Conservation (phyloP, 2,888 invertebrate genomes). For the Ischnus inquisitorius region DNA sequence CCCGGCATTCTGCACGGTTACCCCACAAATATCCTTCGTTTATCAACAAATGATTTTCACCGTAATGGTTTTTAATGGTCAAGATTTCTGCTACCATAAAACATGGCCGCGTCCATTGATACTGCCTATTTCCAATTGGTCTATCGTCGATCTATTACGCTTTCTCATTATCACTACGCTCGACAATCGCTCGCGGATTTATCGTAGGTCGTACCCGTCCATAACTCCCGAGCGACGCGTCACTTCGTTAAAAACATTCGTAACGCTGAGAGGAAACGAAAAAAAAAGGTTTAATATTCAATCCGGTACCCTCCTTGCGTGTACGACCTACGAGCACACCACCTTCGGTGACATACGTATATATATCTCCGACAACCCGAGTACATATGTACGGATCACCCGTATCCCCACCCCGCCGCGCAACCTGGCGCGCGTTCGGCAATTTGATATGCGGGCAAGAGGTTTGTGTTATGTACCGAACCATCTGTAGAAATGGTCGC, state of each 20-base stretch:
- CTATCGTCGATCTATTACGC: conserved; percentile 58
- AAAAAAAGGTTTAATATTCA: conserved; percentile 46
- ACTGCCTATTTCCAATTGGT: conserved; percentile 66
- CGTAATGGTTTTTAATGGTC: conserved; percentile 75
- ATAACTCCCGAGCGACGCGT: conserved; percentile 72
- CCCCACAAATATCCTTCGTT: conserved; percentile 16
- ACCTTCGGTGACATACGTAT: conserved; percentile 74
- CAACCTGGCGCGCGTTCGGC: conserved; percentile 35
- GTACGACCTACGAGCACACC: conserved; percentile 74
- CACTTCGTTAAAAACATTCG: conserved; percentile 79
- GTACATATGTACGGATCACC: conserved; percentile 8
- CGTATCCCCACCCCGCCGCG: conserved; percentile 24
- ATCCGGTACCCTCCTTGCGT: conserved; percentile 69
- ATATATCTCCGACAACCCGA: not conserved
- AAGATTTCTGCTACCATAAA: conserved; percentile 84
- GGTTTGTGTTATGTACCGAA: not conserved
- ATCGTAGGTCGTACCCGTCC: conserved; percentile 72
- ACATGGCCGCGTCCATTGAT: conserved; percentile 85
- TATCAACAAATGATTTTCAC: conserved; percentile 20
- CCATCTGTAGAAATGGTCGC: conserved; percentile 29
- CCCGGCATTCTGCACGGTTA: conserved; percentile 91
- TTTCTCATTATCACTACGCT: conserved; percentile 69
- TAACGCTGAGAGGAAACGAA: conserved; percentile 73
- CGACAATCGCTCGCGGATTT: conserved; percentile 70
- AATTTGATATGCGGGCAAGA: conserved; percentile 40